Base-by-base conservation (phyloP, 2,113 vertebrate genomes). In the Xerus inauris region DNA sequence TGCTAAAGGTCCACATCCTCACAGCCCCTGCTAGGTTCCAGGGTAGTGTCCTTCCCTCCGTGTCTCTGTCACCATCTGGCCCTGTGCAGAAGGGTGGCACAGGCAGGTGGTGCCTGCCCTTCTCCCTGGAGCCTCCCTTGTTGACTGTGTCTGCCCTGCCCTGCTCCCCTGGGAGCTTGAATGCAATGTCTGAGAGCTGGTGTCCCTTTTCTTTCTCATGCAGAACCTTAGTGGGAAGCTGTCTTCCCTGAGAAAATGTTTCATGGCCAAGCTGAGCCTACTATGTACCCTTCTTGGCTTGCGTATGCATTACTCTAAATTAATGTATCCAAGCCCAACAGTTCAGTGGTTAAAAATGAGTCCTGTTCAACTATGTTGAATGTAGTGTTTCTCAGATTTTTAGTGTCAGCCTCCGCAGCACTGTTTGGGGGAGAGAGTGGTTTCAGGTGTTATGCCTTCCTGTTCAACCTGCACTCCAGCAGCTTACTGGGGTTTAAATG, bases 141-240 rank as follows among this genome's bases (percentile, higher is more conserved):
- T 20, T 38, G 8, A 10, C 7, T 2, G 1, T 20, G 9, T 40
- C n/a, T 75, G 13, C 17, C 3, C 0, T 8, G 24, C n/a, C 28
- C 38, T 1, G 14, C 19, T 20, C 12, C 20, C n/a, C 22, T 13
- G 45, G 38, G n/a, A 54, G 10, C n/a, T 59, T 51, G 62, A 45
- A 17, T 28, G 38, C 40, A 24, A 17, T 24, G 54, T 40, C 35
- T 0, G 13, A 45, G 59, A 47, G 32, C 22, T 26, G 35, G 22
- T 17, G 40, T 69, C 2, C 17, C 5, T n/a, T 16, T 22, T 28
- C 3, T 73, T 26, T 24, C 0, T 30, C 17, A 8, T 42, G 1
- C 14, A 1, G 24, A 72, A n/a, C 51, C 26, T 30, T 22, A 10
- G 3, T 16, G 8, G 5, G 62, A 49, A 22, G 38, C 38, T n/a